These are phyloP conservation scores for Germaria angustata DNA, from an alignment of 2,888 invertebrate genomes.

Conservation along the genomic window DNA sequence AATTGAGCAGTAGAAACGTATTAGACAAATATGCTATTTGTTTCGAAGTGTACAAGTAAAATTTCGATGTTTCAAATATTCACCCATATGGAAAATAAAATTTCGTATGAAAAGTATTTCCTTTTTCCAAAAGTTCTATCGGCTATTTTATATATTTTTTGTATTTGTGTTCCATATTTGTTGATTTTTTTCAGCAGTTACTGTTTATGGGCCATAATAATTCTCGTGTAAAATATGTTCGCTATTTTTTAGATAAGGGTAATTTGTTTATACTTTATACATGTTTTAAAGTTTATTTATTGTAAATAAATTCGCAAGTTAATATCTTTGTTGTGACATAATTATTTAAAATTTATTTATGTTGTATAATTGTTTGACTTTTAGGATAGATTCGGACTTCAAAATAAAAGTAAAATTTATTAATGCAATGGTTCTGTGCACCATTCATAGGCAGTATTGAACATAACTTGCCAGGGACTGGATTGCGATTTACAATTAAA, in stretches of 20 bases:
- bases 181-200: too few relatives aligned
- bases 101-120: too few relatives aligned
- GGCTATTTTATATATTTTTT: too few relatives aligned
- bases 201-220: too few relatives aligned
- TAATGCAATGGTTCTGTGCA: slow-evolving; percentile 70
- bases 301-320: not conserved
- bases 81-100: too few relatives aligned
- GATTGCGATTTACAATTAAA: slow-evolving; percentile 81
- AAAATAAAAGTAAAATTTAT: slow-evolving; percentile 26
- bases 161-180: too few relatives aligned
- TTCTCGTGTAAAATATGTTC: too few relatives aligned
- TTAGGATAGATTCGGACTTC: not conserved
- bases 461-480: slow-evolving; percentile 96
- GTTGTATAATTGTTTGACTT: not conserved
- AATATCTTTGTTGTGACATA: slow-evolving; percentile 8
- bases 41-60: not conserved
- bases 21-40: not conserved
- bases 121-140: too few relatives aligned
- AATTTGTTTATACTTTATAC: slow-evolving; percentile 22
- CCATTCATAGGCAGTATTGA: slow-evolving; percentile 93
- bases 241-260: too few relatives aligned
- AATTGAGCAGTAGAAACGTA: slow-evolving; percentile 27
- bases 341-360: slow-evolving; percentile 14
- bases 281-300: slow-evolving; percentile 9
- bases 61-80: not conserved